Percentiles rank a stretch among this genome's conserved stretches.
phyloP scores from a whole-genome alignment of 2,113 vertebrate genomes.

The Typhlomys cinereus region DNA sequence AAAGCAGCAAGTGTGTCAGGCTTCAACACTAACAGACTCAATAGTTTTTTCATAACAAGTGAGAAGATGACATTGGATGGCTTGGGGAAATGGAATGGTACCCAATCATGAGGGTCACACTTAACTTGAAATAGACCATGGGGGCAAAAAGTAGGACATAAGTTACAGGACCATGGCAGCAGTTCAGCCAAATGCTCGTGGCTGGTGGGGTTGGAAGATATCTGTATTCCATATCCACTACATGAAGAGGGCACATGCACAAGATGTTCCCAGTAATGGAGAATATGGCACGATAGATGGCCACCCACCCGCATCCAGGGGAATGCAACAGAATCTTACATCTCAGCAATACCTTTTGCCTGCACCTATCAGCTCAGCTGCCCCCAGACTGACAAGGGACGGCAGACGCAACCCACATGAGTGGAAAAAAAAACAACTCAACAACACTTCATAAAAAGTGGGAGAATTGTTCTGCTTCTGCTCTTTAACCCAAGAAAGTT shows the following conservation, averaged over 20 bases:
- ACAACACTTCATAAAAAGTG: not conserved
- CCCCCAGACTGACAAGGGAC: not conserved
- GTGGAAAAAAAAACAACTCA: not conserved
- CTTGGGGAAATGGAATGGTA: not conserved
- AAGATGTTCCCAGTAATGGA: not conserved
- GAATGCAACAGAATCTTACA: too few relatives aligned
- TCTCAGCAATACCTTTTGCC: not conserved
- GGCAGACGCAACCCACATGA: not conserved
- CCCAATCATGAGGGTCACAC: not conserved
- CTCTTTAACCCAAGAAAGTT: not conserved
- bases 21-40: not conserved
- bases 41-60: not conserved
- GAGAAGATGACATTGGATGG: not conserved
- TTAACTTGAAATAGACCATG: not conserved
- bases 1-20: not conserved
- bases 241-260: accelerated
- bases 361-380: not conserved
- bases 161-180: not conserved
- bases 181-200: too few relatives aligned
- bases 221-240: accelerated
- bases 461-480: not conserved
- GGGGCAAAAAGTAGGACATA: not conserved
- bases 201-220: not conserved
- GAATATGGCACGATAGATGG: too few relatives aligned
- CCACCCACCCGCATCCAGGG: too few relatives aligned